Base-by-base conservation (phyloP, 2,888 invertebrate genomes). In the Orthosia gothica region DNA sequence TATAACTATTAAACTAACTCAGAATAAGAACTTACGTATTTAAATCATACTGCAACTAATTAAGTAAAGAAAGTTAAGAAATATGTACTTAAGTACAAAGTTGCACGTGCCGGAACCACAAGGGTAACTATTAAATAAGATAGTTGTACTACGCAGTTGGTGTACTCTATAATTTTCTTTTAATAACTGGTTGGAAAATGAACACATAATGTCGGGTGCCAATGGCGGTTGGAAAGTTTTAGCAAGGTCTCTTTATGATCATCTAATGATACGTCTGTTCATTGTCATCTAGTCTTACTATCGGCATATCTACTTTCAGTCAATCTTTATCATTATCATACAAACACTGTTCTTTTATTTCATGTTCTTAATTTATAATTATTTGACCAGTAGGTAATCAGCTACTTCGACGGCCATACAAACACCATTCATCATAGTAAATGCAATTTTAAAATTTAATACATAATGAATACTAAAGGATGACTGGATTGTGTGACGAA, bases 161-260 rank as follows among this genome's bases (percentile, higher is more conserved):
- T 47, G 20, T 32, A 59, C 69, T 75, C n/a, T 67, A 55, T 79
- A 75, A 70, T 79, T 79, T 79, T 65, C 54, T 75, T 75, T 55
- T 70, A 79, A 79, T 68, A 58, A 69, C 74, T 62, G 20, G 50
- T 45, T 57, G 58, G 20, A 58, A 79, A 47, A 66, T 66, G 62
- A n/a, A 16, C 47, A 40, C 18, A 50, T 47, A 32, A 62, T 47
- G 18, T 9, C 5, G 18, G 16, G 49, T 20, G 18, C 5, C n/a
- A 47, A 40, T 15, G 12, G n/a, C n/a, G 5, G 26, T 26, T 62
- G 74, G 15, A 62, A 58, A 54, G 57, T 54, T 58, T 32, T n/a
- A 49, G 13, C 12, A 0, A 15, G 5, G 5, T 16, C 58, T 59
- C 11, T 26, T 9, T 1, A 55, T 54, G 5, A 23, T n/a, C 11